Conservation (phyloP, 2,888 invertebrate genomes). For the Thecophora atra region DNA sequence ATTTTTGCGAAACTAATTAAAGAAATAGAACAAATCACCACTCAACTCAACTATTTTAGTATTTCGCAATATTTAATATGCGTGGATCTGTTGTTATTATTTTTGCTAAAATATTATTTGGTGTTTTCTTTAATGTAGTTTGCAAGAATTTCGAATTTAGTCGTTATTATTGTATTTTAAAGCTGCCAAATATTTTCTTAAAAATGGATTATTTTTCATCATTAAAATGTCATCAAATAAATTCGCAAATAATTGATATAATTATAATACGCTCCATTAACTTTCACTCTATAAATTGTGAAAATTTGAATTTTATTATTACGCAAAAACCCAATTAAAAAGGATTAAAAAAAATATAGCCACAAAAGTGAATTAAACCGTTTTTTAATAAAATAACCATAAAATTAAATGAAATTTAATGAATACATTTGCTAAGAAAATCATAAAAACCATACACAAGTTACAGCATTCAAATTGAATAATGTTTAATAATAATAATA, state of each 20-base stretch:
- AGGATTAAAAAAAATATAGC: no score
- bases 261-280: neutral
- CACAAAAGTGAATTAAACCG: no score
- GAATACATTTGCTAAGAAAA: no score
- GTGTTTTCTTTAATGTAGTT: neutral
- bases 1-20: neutral
- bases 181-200: neutral
- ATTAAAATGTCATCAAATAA: constrained; percentile 9
- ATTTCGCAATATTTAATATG: neutral
- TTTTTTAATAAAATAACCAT: no score
- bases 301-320: no score
- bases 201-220: neutral
- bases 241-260: neutral
- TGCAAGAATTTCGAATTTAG: neutral
- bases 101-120: neutral
- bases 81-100: neutral
- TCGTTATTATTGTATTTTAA: neutral
- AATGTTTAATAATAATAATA: no score
- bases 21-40: neutral
- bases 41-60: neutral
- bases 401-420: no score
- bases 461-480: no score
- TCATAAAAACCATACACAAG: no score
- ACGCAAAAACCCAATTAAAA: no score
- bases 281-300: neutral